phyloP scores from a whole-genome alignment of 2,888 invertebrate species.

The Cephonodes hylas region DNA sequence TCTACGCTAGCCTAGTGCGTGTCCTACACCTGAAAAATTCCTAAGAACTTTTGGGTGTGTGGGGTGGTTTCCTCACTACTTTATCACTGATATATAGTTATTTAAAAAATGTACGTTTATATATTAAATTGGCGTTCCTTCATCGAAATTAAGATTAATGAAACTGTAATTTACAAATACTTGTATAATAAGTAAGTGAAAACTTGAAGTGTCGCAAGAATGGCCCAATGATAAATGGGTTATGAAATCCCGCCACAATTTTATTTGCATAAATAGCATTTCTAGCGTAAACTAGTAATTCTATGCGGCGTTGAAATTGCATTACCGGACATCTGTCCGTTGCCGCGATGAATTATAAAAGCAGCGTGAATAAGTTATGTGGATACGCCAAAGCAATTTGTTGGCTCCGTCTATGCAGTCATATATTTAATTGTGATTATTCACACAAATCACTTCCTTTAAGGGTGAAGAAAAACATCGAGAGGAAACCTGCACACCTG shows the following conservation, averaged over 20 bases:
- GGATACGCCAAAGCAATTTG: background rate
- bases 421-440: background rate
- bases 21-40: too few species aligned
- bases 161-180: background rate
- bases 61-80: too few species aligned
- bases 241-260: background rate
- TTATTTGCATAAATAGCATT: constrained; percentile 22
- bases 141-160: too few species aligned
- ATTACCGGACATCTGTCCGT: constrained; percentile 13
- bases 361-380: background rate
- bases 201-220: background rate
- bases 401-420: background rate
- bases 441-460: too few species aligned
- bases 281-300: constrained; percentile 23
- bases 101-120: too few species aligned
- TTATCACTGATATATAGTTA: too few species aligned
- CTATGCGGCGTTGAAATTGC: constrained; percentile 33
- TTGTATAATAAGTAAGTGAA: background rate
- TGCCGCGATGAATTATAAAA: background rate
- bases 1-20: too few species aligned
- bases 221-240: background rate
- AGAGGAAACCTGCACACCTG: too few species aligned
- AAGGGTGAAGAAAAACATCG: too few species aligned
- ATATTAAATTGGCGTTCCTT: too few species aligned
- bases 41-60: too few species aligned